Evolutionary conservation across 2,113 vertebrate species (phyloP), one percentile per base, ranked within the genome.

Genomic region (Climacteris rufus): DNA sequence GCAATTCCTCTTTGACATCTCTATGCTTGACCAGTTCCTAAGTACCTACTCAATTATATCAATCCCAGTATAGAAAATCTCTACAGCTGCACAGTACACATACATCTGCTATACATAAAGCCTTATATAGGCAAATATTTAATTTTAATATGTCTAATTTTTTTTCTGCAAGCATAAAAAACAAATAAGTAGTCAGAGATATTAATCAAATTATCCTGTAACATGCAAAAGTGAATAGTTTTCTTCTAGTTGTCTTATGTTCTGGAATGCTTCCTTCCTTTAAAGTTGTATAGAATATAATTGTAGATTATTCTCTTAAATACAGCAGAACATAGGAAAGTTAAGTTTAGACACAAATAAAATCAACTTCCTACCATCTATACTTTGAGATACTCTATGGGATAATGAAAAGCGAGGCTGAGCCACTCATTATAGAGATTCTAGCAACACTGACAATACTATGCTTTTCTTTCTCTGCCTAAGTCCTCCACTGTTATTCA

Each of bases 11-110:
- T 65, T 49, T 59, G 35, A 90, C 15, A 66, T 28, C 21, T 37
- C 31, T 0, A 0, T 49, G 7, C 27, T 39, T 74, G 54, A 18
- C 13, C 44, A 80, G 11, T 10, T 9, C 22, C 22, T 65, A 44
- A 40, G 8, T 63, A 71, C 27, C 18, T 47, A 12, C n/a, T 64
- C 8, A 5, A 3, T 39, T 1, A 54, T 47, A 31, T 12, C 22
- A 17, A 35, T 35, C 3, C 10, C 44, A 54, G 15, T 35, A 68
- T 13, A 83, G 52, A 23, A 78, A 52, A 78, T 23, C 20, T 35
- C 25, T 52, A 13, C 17, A 76, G 65, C 33, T 0, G 0, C 33
- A 70, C 0, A 0, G 16, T 70, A 31, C 25, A 13, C 10, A 11
- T 27, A 4, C 30, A 60, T 70, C 44, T 90, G 61, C 13, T 75